A percentile compares a stretch with the other conserved stretches of the same genome.
Evolutionary conservation across 2,888 invertebrate species (phyloP).

Genomic region (Agrochola litura): DNA sequence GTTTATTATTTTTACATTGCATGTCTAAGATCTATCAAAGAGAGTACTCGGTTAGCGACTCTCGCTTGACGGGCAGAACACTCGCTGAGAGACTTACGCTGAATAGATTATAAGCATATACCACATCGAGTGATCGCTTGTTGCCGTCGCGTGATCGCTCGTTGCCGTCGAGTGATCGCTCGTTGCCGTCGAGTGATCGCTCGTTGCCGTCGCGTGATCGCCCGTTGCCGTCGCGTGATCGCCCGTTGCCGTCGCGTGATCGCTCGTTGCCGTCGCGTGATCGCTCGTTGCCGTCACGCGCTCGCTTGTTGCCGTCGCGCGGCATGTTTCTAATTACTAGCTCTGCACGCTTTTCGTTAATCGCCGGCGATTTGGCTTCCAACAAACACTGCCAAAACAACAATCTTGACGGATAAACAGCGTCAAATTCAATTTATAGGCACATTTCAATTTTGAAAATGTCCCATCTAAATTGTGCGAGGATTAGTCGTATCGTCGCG

Average conservation of each 20-base stretch:
- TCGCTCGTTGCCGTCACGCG: too few relatives aligned
- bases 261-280: too few relatives aligned
- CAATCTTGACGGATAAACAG: neutral
- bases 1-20: neutral
- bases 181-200: too few relatives aligned
- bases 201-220: too few relatives aligned
- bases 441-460: constrained; percentile 36
- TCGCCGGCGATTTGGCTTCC: neutral
- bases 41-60: neutral
- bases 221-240: too few relatives aligned
- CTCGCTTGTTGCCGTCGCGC: too few relatives aligned
- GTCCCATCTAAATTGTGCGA: constrained; percentile 12
- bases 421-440: neutral
- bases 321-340: neutral
- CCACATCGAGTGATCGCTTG: neutral
- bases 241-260: too few relatives aligned
- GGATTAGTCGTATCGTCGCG: constrained; percentile 39
- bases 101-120: neutral
- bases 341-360: too few relatives aligned
- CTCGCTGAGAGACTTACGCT: neutral
- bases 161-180: too few relatives aligned
- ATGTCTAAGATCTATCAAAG: neutral
- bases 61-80: neutral
- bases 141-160: too few relatives aligned
- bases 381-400: neutral